phyloP scores from a whole-genome alignment of 1,140 invertebrate species.

The Araneus ventricosus region DNA sequence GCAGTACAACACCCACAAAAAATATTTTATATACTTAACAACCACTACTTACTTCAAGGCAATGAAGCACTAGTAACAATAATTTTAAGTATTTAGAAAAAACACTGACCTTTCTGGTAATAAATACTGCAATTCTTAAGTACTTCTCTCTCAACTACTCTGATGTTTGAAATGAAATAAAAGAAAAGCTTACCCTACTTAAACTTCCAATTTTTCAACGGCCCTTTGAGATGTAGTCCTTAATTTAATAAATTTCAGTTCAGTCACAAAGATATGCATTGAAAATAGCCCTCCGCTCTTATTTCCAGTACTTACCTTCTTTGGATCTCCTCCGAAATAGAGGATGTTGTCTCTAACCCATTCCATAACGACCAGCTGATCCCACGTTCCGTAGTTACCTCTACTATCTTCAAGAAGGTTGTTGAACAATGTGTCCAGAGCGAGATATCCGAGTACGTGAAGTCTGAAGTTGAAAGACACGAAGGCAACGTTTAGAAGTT shows the following conservation, averaged over 20 bases:
- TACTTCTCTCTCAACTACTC: neutral
- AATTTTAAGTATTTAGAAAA: neutral
- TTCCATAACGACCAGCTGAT: constrained; percentile 94
- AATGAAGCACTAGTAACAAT: neutral
- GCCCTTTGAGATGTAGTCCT: neutral
- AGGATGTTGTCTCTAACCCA: constrained; percentile 96
- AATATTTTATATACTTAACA: no score
- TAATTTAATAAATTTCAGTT: no score
- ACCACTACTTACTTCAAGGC: neutral
- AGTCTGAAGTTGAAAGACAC: constrained; percentile 86
- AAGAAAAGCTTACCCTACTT: neutral
- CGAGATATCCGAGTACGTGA: constrained; percentile 71
- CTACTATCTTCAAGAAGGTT: constrained; percentile 80
- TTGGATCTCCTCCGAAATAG: constrained; percentile 93
- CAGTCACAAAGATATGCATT: no score
- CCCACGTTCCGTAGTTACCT: constrained; percentile 95
- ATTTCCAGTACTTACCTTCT: constrained; percentile 85
- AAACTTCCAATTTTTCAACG: neutral
- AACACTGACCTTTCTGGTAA: neutral
- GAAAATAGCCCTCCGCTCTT: neutral
- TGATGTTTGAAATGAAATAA: neutral
- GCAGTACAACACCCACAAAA: no score
- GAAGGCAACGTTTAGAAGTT: constrained; percentile 82
- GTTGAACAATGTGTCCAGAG: constrained; percentile 30
- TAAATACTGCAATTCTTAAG: neutral